A percentile compares a stretch with the other conserved stretches of the same genome.
Conservation (phyloP, 2,888 invertebrate genomes). For the Gryllus longicercus region DNA sequence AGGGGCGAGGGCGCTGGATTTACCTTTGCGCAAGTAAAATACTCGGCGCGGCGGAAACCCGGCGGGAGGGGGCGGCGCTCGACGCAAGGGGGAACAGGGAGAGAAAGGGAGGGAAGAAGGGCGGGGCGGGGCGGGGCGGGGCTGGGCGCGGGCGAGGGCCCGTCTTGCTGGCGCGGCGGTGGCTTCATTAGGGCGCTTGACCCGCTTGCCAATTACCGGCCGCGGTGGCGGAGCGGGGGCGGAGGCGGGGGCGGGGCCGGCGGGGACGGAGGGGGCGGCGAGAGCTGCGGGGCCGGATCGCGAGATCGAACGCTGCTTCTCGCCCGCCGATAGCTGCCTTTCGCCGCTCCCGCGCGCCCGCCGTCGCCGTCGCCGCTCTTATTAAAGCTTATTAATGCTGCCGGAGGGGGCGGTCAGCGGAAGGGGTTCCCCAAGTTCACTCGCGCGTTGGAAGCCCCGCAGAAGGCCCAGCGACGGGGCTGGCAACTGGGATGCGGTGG, state of each 20-base stretch:
- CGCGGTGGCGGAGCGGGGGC: not conserved
- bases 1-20: not conserved
- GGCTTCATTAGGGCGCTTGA: not conserved
- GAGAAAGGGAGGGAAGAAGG: not conserved
- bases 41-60: not conserved
- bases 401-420: too few species aligned
- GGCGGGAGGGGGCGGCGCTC: too few species aligned
- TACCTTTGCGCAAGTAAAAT: not conserved
- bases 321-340: too few species aligned
- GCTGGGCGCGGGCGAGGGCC: constrained; percentile 39
- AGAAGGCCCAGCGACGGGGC: too few species aligned
- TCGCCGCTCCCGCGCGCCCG: too few species aligned
- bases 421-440: too few species aligned
- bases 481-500: too few species aligned
- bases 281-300: not conserved
- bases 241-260: not conserved
- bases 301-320: too few species aligned
- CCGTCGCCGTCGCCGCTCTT: too few species aligned
- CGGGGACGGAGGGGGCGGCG: too few species aligned
- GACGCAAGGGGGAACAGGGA: not conserved
- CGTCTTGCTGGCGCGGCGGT: not conserved
- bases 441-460: too few species aligned
- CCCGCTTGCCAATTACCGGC: constrained; percentile 17
- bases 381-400: too few species aligned
- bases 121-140: constrained; percentile 35